Evolutionary conservation across 2,797 vertebrate species (phyloP).

Genomic region (Hippocampus kuda): DNA sequence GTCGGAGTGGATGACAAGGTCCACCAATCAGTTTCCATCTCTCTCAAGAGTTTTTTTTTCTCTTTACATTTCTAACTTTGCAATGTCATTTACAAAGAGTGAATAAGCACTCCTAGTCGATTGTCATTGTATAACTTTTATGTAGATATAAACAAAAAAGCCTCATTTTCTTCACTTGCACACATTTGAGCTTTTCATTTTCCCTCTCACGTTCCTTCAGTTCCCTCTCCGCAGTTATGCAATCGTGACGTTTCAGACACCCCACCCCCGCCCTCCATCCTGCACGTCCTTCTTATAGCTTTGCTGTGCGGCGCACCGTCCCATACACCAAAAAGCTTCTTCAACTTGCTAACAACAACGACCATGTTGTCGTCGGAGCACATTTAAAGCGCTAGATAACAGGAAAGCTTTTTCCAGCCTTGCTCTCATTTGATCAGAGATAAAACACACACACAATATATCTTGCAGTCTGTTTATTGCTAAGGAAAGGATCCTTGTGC

Average conservation of each 20-base stretch:
- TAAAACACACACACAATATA: constrained; percentile 10
- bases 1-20: constrained; percentile 35
- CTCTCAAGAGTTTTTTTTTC: constrained; percentile 6
- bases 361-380: constrained; percentile 5
- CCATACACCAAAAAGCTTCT: constrained; percentile 18
- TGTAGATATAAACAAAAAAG: constrained; percentile 12
- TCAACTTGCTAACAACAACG: constrained; percentile 1
- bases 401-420: constrained; percentile 8
- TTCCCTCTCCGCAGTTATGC: constrained; percentile 54
- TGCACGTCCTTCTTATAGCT: constrained; percentile 14
- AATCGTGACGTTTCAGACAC: constrained; percentile 54
- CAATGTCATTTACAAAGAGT: neutral
- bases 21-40: constrained; percentile 30
- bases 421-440: neutral
- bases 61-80: neutral
- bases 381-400: neutral
- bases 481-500: constrained; percentile 25
- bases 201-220: constrained; percentile 37
- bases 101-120: no score
- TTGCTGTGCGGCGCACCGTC: constrained; percentile 18
- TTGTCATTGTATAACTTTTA: neutral
- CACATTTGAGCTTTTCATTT: constrained; percentile 35
- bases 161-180: constrained; percentile 22
- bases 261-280: constrained; percentile 30
- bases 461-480: constrained; percentile 6